Conservation (phyloP, 2,888 invertebrate species). For the Leptogaster cylindrica region DNA sequence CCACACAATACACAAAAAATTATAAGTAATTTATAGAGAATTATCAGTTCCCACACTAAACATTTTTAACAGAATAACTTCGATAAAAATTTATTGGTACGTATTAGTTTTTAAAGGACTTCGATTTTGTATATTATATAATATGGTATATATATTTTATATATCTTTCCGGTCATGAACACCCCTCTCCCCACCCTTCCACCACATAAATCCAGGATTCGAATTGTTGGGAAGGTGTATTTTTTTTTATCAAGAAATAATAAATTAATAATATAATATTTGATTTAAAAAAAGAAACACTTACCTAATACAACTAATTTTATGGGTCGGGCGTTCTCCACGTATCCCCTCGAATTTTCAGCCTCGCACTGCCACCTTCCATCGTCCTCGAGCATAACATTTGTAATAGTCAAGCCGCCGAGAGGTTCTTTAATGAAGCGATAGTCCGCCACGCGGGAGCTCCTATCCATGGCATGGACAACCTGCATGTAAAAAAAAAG, state of each 20-base stretch:
- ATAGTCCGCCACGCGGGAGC: slow-evolving; percentile 57
- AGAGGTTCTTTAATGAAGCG: slow-evolving; percentile 61
- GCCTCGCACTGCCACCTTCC: slow-evolving; percentile 78
- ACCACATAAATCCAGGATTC: no score
- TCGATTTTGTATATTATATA: no score
- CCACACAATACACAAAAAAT: no score
- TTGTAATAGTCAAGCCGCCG: slow-evolving; percentile 61
- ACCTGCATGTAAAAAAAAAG: slow-evolving; percentile 31
- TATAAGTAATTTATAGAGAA: no score
- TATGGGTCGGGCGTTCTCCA: slow-evolving; percentile 70
- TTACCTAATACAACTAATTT: slow-evolving; percentile 72
- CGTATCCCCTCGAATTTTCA: slow-evolving; percentile 68
- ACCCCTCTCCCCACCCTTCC: no score
- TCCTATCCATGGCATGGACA: slow-evolving; percentile 30
- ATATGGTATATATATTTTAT: no score
- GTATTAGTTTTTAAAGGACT: no score
- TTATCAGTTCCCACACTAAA: no score
- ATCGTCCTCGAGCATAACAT: slow-evolving; percentile 69
- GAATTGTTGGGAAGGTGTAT: no score
- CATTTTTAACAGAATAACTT: no score
- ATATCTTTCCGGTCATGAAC: no score
- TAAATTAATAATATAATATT: background rate
- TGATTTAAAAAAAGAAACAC: slow-evolving; percentile 52
- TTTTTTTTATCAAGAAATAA: background rate
- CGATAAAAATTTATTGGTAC: no score